Percentiles rank a stretch among this genome's conserved stretches.
Conservation (phyloP, 2,888 invertebrate species). For the Phania funesta region DNA sequence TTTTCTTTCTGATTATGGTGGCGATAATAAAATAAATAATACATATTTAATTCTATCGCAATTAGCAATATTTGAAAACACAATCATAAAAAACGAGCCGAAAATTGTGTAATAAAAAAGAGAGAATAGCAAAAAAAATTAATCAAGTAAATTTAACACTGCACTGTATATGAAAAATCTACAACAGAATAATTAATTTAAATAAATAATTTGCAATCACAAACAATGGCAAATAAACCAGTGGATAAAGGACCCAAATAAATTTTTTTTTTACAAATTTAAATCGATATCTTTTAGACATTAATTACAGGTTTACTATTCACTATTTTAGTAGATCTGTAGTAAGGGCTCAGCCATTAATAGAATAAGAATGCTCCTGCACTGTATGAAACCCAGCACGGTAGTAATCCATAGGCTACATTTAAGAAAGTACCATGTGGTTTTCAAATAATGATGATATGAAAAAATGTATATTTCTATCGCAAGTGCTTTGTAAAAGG, state of each 20-base stretch:
- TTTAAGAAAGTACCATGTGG: too few relatives aligned
- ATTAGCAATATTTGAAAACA: slow-evolving; percentile 32
- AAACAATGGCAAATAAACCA: background rate
- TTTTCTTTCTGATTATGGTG: background rate
- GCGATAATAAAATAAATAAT: slow-evolving; percentile 42
- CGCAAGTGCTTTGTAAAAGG: too few relatives aligned
- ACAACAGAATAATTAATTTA: slow-evolving; percentile 34
- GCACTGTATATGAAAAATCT: background rate
- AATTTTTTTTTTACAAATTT: background rate
- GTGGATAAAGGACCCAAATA: background rate
- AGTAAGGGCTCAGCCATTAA: too few relatives aligned
- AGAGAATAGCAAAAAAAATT: background rate
- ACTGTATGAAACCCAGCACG: too few relatives aligned
- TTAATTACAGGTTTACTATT: too few relatives aligned
- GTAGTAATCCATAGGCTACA: too few relatives aligned
- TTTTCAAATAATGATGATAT: too few relatives aligned
- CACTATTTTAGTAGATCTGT: too few relatives aligned
- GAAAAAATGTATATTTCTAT: too few relatives aligned
- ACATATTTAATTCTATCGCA: slow-evolving; percentile 53
- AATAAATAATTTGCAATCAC: slow-evolving; percentile 5
- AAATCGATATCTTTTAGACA: too few relatives aligned
- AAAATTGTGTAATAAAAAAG: background rate
- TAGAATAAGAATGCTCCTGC: too few relatives aligned
- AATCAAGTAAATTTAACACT: slow-evolving; percentile 25
- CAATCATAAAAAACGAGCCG: background rate